A percentile compares a stretch with the other conserved stretches of the same genome.
Conservation (phyloP, 2,113 vertebrate genomes). For the Sprattus sprattus region DNA sequence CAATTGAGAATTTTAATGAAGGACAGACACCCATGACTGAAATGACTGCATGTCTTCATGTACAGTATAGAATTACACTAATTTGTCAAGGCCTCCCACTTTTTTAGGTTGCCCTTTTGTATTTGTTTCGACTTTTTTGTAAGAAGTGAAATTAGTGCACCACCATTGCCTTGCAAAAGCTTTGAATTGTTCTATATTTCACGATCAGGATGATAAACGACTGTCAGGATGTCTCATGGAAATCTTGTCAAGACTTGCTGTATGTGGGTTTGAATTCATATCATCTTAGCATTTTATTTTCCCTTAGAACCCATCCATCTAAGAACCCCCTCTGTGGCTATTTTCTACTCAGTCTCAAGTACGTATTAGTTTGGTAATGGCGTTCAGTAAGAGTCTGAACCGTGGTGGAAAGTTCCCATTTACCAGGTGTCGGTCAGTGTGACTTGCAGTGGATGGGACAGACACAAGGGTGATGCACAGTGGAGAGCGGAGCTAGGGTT, state of each 20-base stretch:
- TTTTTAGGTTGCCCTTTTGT: not conserved
- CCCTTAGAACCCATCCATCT: not conserved
- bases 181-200: slow-evolving; percentile 33
- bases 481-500: not conserved
- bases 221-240: not conserved
- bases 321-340: not conserved
- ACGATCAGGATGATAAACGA: not conserved
- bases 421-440: not conserved
- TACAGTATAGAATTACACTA: not conserved
- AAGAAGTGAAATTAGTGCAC: slow-evolving; percentile 18
- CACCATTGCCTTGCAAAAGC: slow-evolving; percentile 39
- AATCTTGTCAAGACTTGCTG: not conserved
- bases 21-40: not conserved
- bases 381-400: not conserved
- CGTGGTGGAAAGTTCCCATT: not conserved
- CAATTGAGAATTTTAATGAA: not conserved
- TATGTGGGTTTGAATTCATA: not conserved
- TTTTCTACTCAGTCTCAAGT: not conserved
- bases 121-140: slow-evolving; percentile 2
- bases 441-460: not conserved
- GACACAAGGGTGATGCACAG: not conserved
- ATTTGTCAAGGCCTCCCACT: not conserved
- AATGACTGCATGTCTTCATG: not conserved
- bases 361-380: not conserved
- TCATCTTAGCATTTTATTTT: not conserved